Percentiles rank a stretch among this genome's conserved stretches.
Evolutionary conservation across 2,888 invertebrate genomes (phyloP).

Genomic region (Apamea epomidion): DNA sequence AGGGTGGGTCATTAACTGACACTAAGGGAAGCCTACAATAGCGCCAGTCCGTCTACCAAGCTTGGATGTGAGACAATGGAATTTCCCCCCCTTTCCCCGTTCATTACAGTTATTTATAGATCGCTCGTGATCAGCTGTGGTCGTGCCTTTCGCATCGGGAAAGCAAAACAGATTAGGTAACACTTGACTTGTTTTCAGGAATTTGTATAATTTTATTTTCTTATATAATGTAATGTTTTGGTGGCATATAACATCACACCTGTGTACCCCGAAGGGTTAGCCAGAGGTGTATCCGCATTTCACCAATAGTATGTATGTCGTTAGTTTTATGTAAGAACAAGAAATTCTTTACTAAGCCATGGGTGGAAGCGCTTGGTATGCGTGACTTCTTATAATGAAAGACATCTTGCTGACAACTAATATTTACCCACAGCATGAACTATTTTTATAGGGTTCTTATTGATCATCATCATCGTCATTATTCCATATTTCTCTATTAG

Average conservation of each 20-base stretch:
- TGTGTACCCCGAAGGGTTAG: neutral
- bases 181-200: neutral
- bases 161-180: no score
- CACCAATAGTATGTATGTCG: no score
- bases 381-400: neutral
- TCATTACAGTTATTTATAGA: neutral
- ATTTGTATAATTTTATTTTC: neutral
- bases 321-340: neutral
- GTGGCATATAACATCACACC: neutral
- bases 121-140: neutral
- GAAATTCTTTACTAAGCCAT: neutral
- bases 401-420: no score
- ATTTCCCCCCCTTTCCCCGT: neutral
- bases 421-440: no score
- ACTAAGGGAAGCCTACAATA: neutral
- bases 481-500: no score
- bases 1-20: conserved; percentile 18
- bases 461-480: no score
- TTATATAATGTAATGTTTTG: neutral
- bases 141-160: neutral
- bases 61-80: neutral
- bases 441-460: neutral
- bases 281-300: neutral
- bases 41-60: conserved; percentile 32
- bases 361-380: neutral